Percentiles rank a stretch among this genome's conserved stretches.
Evolutionary conservation across 2,113 vertebrate species (phyloP).

Genomic region (Platysternon megacephalum): DNA sequence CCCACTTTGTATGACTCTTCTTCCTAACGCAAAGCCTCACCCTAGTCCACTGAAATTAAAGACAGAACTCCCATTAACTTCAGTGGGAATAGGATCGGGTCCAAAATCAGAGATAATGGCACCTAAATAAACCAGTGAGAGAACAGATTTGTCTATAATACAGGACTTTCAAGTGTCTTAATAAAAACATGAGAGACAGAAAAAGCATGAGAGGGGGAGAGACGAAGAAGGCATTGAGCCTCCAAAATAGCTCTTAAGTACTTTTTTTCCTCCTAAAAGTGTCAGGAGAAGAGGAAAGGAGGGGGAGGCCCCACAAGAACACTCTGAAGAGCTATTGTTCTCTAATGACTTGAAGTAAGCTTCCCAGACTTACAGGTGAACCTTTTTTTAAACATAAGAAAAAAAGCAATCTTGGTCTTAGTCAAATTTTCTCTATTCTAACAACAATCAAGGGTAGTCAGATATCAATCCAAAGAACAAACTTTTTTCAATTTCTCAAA

Average conservation of each 20-base stretch:
- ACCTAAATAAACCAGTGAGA: not conserved
- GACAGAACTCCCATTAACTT: not conserved
- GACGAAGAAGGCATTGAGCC: conserved; percentile 20
- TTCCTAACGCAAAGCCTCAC: not conserved
- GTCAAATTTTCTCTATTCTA: conserved; percentile 38
- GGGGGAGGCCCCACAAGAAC: conserved; percentile 63
- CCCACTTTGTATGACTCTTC: not conserved
- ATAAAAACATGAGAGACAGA: conserved; percentile 4
- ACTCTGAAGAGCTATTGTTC: conserved; percentile 66
- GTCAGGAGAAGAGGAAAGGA: conserved; percentile 54
- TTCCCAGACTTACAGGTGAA: conserved; percentile 52
- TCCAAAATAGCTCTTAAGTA: conserved; percentile 62
- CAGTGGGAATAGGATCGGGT: not conserved
- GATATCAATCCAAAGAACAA: conserved; percentile 63
- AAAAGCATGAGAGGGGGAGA: conserved; percentile 43
- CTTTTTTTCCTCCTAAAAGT: conserved; percentile 37
- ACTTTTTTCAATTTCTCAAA: conserved; percentile 24
- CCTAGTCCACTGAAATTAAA: not conserved
- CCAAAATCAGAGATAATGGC: not conserved
- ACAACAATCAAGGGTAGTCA: conserved; percentile 36
- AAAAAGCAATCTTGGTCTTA: not conserved
- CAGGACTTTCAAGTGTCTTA: not conserved
- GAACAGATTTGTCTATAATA: not conserved
- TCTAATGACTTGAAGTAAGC: conserved; percentile 75
- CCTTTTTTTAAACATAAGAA: not conserved